Evolutionary conservation across 1,140 invertebrate genomes (phyloP).

Genomic region (Drosophila melanogaster): Release_6_plus_ISO1_MT NT_033777.3:31734501-31735000

Average conservation of each 20-base stretch:
- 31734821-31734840: slow-evolving; percentile 6
- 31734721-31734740: slow-evolving; percentile 6
- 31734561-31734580: slow-evolving; percentile 50
- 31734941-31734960: slow-evolving; percentile 56
- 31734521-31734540: slow-evolving; percentile 29
- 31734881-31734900: slow-evolving; percentile 74
- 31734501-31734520: slow-evolving; percentile 21
- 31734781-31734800: slow-evolving; percentile 44
- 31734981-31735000: slow-evolving; percentile 55
- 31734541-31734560: slow-evolving; percentile 26
- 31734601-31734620: slow-evolving; percentile 16
- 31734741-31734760: slow-evolving; percentile 6
- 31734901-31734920: slow-evolving; percentile 43
- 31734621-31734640: slow-evolving; percentile 32
- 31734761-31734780: slow-evolving; percentile 32
- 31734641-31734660: slow-evolving; percentile 34
- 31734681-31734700: slow-evolving; percentile 72
- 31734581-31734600: slow-evolving; percentile 35
- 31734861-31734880: slow-evolving; percentile 37
- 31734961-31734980: slow-evolving; percentile 76
- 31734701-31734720: slow-evolving; percentile 17
- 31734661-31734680: slow-evolving; percentile 50
- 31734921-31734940: slow-evolving; percentile 59
- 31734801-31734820: slow-evolving; percentile 40
- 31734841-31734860: not conserved